These are phyloP conservation scores for Echinops telfairi DNA, from an alignment of 2,113 vertebrate species.

Conservation along the genomic window DNA sequence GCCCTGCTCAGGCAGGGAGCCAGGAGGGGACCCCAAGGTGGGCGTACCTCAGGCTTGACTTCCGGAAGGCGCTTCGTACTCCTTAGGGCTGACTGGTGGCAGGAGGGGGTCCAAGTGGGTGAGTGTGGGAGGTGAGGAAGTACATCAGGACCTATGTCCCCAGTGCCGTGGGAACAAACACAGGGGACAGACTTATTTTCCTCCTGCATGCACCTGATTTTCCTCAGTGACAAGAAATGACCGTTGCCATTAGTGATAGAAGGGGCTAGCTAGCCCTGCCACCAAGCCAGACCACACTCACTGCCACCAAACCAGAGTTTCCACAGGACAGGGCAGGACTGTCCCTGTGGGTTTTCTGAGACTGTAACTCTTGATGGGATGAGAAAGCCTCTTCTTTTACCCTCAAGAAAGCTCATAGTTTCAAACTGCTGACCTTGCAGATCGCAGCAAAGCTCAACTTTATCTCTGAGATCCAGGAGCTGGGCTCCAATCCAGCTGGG, in stretches of 20 bases:
- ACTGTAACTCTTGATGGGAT: too few species aligned
- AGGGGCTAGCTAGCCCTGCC: too few species aligned
- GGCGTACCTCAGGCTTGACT: conserved; percentile 31
- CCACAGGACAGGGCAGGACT: too few species aligned
- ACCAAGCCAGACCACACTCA: too few species aligned
- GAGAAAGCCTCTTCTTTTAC: too few species aligned
- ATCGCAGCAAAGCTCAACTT: neutral
- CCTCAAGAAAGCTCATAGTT: too few species aligned
- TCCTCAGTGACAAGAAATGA: neutral
- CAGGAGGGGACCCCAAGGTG: neutral
- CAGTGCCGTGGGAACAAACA: neutral
- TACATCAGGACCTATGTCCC: neutral
- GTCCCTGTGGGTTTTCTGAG: too few species aligned
- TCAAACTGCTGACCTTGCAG: too few species aligned
- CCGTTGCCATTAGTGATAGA: neutral
- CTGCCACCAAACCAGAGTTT: too few species aligned
- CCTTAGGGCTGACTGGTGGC: neutral
- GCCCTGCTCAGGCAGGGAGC: neutral
- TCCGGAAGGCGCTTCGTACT: neutral
- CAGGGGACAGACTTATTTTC: neutral
- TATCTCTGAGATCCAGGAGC: neutral
- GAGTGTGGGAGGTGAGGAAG: neutral
- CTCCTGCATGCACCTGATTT: neutral
- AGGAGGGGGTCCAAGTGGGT: neutral
- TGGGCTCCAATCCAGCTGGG: neutral